Evolutionary conservation across 1,140 invertebrate genomes (phyloP).

Genomic region (Aphelinus certus): DNA sequence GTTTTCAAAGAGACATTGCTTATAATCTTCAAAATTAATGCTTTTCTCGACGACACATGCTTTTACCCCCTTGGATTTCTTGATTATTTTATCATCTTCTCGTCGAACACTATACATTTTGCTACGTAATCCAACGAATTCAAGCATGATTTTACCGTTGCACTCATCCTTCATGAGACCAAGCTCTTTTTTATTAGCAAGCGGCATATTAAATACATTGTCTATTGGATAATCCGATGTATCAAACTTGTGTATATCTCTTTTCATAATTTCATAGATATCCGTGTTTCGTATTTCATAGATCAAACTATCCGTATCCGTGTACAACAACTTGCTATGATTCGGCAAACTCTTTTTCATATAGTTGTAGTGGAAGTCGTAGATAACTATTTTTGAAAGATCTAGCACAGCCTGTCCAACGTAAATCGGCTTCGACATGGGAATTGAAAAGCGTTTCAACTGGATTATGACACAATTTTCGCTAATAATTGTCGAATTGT

Average conservation of each 20-base stretch:
- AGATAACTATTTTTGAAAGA: constrained; percentile 4
- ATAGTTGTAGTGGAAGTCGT: constrained; percentile 23
- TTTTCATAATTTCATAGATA: constrained; percentile 45
- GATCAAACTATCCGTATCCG: constrained; percentile 44
- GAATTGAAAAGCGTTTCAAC: neutral
- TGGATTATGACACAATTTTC: too few relatives aligned
- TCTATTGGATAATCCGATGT: constrained; percentile 1
- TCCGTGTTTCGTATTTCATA: neutral
- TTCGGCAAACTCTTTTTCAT: constrained; percentile 2
- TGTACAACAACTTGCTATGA: constrained; percentile 21
- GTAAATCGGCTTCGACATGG: constrained; percentile 4
- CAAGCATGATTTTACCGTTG: neutral
- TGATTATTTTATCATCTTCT: neutral
- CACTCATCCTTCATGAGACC: neutral
- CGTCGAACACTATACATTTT: neutral
- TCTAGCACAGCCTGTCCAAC: constrained; percentile 1
- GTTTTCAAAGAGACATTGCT: neutral
- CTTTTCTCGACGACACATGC: neutral
- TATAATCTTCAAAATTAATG: constrained; percentile 6
- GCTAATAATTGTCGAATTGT: too few relatives aligned
- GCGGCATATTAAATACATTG: too few relatives aligned
- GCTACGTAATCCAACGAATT: neutral
- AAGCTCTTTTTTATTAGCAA: neutral
- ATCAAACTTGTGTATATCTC: constrained; percentile 44
- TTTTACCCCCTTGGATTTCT: constrained; percentile 1